phyloP scores from a whole-genome alignment of 2,113 vertebrate species.

The Colius striatus region DNA sequence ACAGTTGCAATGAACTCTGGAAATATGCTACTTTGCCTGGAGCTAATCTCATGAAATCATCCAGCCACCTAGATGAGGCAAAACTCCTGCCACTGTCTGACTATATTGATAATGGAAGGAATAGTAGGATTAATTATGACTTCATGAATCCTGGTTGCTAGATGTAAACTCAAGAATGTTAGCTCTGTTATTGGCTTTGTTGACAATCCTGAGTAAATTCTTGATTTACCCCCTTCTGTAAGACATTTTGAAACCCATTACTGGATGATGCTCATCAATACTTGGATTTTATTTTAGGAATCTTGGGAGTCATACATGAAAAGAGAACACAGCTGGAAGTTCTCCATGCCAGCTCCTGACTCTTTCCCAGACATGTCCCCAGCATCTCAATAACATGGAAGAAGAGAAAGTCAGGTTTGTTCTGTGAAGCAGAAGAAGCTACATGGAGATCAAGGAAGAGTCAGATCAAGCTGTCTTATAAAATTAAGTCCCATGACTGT shows the following conservation, averaged over 20 bases:
- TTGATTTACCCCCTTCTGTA: not conserved
- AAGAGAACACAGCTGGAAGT: not conserved
- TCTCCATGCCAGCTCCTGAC: not conserved
- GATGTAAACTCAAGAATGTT: not conserved
- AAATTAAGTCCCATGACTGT: not conserved
- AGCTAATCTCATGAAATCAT: not conserved
- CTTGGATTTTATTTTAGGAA: not conserved
- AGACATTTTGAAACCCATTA: not conserved
- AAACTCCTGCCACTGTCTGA: not conserved
- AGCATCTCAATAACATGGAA: not conserved
- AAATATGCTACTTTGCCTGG: not conserved
- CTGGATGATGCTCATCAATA: not conserved
- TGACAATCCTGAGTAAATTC: not conserved
- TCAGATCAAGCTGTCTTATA: not conserved
- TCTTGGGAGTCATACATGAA: not conserved
- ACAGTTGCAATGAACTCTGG: not conserved
- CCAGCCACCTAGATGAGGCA: not conserved
- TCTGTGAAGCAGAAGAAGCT: not conserved
- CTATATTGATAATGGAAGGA: not conserved
- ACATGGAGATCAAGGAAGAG: not conserved
- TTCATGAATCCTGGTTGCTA: not conserved
- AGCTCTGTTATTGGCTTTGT: not conserved
- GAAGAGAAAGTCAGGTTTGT: not conserved
- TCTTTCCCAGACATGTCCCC: not conserved
- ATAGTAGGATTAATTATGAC: not conserved